Base-by-base conservation (phyloP, 2,797 vertebrate genomes). In the Dendrocincla tyrannina region DNA sequence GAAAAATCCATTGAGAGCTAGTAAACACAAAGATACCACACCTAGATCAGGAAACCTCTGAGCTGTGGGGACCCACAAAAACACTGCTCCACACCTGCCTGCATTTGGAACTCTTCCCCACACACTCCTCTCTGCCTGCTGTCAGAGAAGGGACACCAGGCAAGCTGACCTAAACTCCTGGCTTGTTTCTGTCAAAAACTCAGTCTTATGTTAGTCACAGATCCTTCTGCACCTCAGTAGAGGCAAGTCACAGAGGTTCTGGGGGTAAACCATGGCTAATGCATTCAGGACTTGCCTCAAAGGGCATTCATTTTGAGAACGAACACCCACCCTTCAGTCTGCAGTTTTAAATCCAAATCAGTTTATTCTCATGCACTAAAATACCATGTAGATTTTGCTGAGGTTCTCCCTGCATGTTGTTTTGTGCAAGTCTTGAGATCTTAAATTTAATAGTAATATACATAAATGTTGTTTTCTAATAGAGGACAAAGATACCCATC, bases 341-440 rank as follows among this genome's bases (percentile, higher is more conserved):
- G 41, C 53, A 60, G 17, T 85, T 77, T 91, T 27, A 74, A 85
- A 63, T 60, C 37, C 47, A 70, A 17, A 93, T 68, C 58, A 50
- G 24, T 74, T 63, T 16, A 3, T 46, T 74, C 32, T 67, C 3
- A 10, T 9, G 2, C 50, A 37, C 53, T 80, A 64, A 80, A 63
- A 20, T 46, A 24, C 10, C 42, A 32, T 9, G 17, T 33, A n/a
- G 24, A 69, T 82, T 82, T 85, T 85, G 11, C 55, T 58, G 41
- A 33, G 52, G 66, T 47, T 85, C 53, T 91, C 64, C 30, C 62
- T 80, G 35, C 2, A 1, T 42, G 28, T 63, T 72, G 11, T 24
- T 69, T 85, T 55, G 42, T 73, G 20, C 44, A 52, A 60, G 42
- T 44, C 30, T 85, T 67, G 22, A 70, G 16, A 50, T 58, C 24